Base-by-base conservation (phyloP, 2,888 invertebrate species). In the Tetragonula carbonaria region DNA sequence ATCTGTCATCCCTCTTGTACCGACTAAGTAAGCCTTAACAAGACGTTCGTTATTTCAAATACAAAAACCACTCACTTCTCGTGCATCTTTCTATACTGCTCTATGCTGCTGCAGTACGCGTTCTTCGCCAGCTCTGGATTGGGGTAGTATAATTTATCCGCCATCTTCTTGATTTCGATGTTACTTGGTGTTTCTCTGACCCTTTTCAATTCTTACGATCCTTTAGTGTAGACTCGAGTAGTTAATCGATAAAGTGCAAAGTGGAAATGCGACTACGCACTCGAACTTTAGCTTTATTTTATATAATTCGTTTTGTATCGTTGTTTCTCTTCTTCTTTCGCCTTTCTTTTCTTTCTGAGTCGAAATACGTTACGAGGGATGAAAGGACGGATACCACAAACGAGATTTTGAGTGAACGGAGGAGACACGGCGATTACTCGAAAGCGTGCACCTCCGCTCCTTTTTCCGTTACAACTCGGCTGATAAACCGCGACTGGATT, bases 51-150 rank as follows among this genome's bases (percentile, higher is more conserved):
- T 23, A 28, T 73, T 23, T 62, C 14, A 38, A 55, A 74, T 8
- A 71, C 16, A 14, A 59, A 14, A 74, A 59, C 50, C 38, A 91
- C 93, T 92, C 81, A 94, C 94, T 96, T 96, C 92, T 97, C 96
- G 95, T 99, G 97, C 96, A 98, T 96, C 91, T 97, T 96, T 91
- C 96, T 95, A 94, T 99, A 99, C 91, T 98, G 96, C 45, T 96
- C 96, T 95, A 97, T 96, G 81, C 96, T 96, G 74, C 96, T 96
- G 91, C 98, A 96, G 95, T 97, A 95, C 51, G 97, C 96, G 91
- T 95, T 95, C 86, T 95, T 95, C 77, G 95, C 95, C 28, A 96
- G 93, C 70, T 95, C 95, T 88, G 96, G 91, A 93, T 96, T 95
- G 66, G 97, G 97, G 88, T 95, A 91, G 93, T 96, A 97, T 89